These are phyloP conservation scores for Drosophila emarginata DNA, from an alignment of 2,888 invertebrate genomes.

Conservation along the genomic window DNA sequence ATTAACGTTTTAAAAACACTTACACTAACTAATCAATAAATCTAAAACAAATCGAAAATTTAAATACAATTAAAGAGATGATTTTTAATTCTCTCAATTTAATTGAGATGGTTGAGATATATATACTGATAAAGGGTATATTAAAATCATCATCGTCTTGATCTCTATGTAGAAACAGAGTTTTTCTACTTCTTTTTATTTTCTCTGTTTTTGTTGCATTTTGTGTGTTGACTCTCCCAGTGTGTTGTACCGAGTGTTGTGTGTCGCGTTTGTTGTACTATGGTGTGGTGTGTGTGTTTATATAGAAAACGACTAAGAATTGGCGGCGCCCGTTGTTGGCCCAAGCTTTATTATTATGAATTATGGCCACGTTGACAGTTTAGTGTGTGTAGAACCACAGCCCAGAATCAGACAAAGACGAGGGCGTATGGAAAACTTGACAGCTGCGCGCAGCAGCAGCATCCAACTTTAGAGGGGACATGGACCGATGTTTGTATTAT, in stretches of 20 bases:
- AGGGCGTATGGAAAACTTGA: slow-evolving; percentile 75
- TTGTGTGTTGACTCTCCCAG: slow-evolving; percentile 3
- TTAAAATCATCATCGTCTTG: neutral
- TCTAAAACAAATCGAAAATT: too few relatives aligned
- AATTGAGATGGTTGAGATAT: too few relatives aligned
- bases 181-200: neutral
- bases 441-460: slow-evolving; percentile 60
- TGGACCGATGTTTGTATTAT: slow-evolving; percentile 35
- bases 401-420: slow-evolving; percentile 63
- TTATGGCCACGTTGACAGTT: slow-evolving; percentile 78
- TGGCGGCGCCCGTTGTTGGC: slow-evolving; percentile 54
- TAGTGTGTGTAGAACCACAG: slow-evolving; percentile 23
- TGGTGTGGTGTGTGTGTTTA: neutral
- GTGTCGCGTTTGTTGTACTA: slow-evolving; percentile 3
- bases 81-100: too few relatives aligned
- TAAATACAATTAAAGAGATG: too few relatives aligned
- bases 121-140: neutral
- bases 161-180: neutral
- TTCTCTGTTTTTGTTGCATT: neutral
- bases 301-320: slow-evolving; percentile 44
- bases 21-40: too few relatives aligned
- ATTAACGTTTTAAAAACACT: too few relatives aligned
- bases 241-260: neutral
- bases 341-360: slow-evolving; percentile 64
- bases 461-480: slow-evolving; percentile 3